A percentile compares a stretch with the other conserved stretches of the same genome.
phyloP scores from a whole-genome alignment of 2,113 vertebrate genomes.

The Erpornis zantholeuca region DNA sequence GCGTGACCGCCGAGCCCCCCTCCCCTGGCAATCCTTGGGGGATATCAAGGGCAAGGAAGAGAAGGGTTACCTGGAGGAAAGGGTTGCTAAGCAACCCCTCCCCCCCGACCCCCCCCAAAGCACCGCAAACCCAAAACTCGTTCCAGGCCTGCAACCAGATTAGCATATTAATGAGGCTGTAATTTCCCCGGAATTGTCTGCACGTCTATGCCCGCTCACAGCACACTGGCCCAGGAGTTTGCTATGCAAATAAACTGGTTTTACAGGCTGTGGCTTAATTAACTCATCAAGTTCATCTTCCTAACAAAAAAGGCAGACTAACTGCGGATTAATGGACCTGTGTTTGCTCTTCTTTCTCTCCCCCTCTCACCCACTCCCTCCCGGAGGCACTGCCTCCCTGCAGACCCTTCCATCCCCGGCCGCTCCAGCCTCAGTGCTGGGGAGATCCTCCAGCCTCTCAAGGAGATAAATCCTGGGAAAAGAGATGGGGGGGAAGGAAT shows the following conservation, averaged over 20 bases:
- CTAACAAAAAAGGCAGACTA: constrained; percentile 83
- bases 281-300: constrained; percentile 88
- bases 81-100: constrained; percentile 79
- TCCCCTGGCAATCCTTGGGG: constrained; percentile 72
- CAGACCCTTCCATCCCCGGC: neutral
- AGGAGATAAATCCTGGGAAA: constrained; percentile 32
- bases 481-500: neutral
- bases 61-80: constrained; percentile 84
- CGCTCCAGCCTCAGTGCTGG: neutral
- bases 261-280: constrained; percentile 87
- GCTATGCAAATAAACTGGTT: constrained; percentile 87
- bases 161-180: constrained; percentile 89
- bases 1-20: constrained; percentile 63
- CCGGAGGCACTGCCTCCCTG: constrained; percentile 36
- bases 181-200: constrained; percentile 85
- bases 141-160: constrained; percentile 85
- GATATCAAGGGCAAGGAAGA: constrained; percentile 81
- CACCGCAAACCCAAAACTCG: constrained; percentile 81
- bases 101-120: constrained; percentile 61
- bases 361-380: constrained; percentile 21
- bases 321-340: constrained; percentile 83
- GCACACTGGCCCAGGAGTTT: constrained; percentile 85
- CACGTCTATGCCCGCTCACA: constrained; percentile 75
- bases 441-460: neutral
- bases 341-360: constrained; percentile 74